Percentiles rank a stretch among this genome's conserved stretches.
phyloP scores from a whole-genome alignment of 2,888 invertebrate species.

The Drosophila picticornis region DNA sequence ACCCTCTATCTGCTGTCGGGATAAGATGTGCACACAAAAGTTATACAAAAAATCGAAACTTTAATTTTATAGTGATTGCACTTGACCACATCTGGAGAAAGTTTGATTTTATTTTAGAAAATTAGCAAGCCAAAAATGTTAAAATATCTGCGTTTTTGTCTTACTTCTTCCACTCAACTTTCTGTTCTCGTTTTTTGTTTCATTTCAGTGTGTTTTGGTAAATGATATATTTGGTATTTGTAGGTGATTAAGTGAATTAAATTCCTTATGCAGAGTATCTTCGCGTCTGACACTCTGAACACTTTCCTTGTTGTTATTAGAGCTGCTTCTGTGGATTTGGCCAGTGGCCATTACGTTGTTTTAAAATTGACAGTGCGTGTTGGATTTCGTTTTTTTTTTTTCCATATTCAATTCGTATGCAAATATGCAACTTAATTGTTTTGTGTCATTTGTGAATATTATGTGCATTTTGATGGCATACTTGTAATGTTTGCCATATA shows the following conservation, averaged over 20 bases:
- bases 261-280: not conserved
- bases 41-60: not conserved
- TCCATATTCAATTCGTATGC: conserved; percentile 49
- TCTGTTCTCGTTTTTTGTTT: not conserved
- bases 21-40: not conserved
- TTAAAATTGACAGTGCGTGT: conserved; percentile 5
- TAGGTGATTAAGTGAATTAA: not conserved
- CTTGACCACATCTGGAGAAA: not conserved
- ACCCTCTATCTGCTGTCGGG: not conserved
- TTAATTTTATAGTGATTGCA: not conserved
- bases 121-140: fast-evolving
- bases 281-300: not conserved
- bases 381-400: conserved; percentile 17
- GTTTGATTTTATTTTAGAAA: not conserved
- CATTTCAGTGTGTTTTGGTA: not conserved
- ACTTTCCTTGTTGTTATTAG: not conserved
- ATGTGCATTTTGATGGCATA: conserved; percentile 55
- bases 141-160: not conserved
- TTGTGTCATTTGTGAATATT: conserved; percentile 41
- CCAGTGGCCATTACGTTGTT: not conserved
- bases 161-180: not conserved
- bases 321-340: not conserved
- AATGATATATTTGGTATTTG: not conserved
- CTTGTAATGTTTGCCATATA: conserved; percentile 15
- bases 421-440: conserved; percentile 53